Evolutionary conservation across 2,113 vertebrate species (phyloP), one percentile per base, ranked within the genome.

Genomic region (Scopus umbretta): DNA sequence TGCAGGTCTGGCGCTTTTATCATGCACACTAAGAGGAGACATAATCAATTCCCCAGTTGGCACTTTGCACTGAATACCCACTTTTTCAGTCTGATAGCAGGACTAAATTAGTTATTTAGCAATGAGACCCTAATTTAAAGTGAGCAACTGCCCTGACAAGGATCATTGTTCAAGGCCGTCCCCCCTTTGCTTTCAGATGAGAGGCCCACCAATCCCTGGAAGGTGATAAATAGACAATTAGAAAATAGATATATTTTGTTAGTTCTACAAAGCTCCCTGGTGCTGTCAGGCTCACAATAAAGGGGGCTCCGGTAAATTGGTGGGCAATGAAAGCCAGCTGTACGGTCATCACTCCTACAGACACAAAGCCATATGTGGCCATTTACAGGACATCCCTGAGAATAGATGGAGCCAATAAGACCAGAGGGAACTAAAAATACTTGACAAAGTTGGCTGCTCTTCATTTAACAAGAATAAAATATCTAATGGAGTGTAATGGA

Each of bases 141-240:
- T 96, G 80, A 98, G 98, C 97, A 97, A 98, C 97, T 97, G 97
- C 97, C 97, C 98, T 98, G 98, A 98, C 98, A 98, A 97, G 98
- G 96, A 98, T 98, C 98, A 98, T 98, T 98, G 98, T 98, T 98
- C 98, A 98, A 98, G 98, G 96, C 97, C 94, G 72, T 98, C 92
- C 97, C 96, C 96, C 65, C 96, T 98, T 98, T 98, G 97, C 98
- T 98, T 98, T 98, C 96, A 96, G 97, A 98, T 92, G 97, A 97
- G 98, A 98, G 97, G 98, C 98, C 97, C 96, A 98, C 98, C 98
- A 98, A 98, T 98, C 97, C 98, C 97, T 96, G 98, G 98, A 98
- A 98, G 96, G 98, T 98, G 98, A 98, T 98, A 98, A 98, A 98
- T 98, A 98, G 98, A 98, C 98, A 98, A 98, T 98, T 98, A 98